Conservation (phyloP, 1,140 invertebrate species). For the Leguminivora glycinivorella region DNA sequence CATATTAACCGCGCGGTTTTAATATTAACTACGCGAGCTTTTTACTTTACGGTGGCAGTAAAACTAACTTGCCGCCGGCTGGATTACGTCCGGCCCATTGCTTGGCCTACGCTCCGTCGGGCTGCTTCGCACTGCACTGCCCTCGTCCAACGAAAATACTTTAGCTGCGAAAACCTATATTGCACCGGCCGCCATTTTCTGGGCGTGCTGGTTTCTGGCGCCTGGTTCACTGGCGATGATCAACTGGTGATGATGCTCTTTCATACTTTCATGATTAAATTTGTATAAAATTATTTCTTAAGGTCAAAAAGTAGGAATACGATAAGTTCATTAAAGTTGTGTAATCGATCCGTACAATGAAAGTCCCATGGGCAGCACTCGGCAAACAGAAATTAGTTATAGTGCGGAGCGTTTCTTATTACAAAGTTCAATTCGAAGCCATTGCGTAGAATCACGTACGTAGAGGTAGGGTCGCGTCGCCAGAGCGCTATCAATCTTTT, state of each 20-base stretch:
- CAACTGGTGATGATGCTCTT: not conserved
- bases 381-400: not conserved
- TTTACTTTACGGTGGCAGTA: slow-evolving; percentile 57
- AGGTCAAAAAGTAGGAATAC: not conserved
- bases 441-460: slow-evolving; percentile 33
- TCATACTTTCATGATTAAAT: no score
- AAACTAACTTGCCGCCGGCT: slow-evolving; percentile 56
- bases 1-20: slow-evolving; percentile 25
- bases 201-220: not conserved
- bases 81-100: slow-evolving; percentile 58
- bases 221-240: not conserved
- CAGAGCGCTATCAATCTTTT: slow-evolving; percentile 67
- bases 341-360: not conserved
- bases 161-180: not conserved
- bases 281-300: no score
- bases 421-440: slow-evolving; percentile 30
- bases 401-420: slow-evolving; percentile 19
- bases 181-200: not conserved
- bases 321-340: not conserved
- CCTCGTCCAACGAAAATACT: slow-evolving; percentile 28
- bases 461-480: slow-evolving; percentile 35
- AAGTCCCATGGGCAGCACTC: not conserved
- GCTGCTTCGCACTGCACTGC: slow-evolving; percentile 36
- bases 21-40: slow-evolving; percentile 22
- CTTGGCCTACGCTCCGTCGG: slow-evolving; percentile 47